A percentile compares a stretch with the other conserved stretches of the same genome.
Conservation (phyloP, 2,113 vertebrate genomes). For the Geococcyx californianus region DNA sequence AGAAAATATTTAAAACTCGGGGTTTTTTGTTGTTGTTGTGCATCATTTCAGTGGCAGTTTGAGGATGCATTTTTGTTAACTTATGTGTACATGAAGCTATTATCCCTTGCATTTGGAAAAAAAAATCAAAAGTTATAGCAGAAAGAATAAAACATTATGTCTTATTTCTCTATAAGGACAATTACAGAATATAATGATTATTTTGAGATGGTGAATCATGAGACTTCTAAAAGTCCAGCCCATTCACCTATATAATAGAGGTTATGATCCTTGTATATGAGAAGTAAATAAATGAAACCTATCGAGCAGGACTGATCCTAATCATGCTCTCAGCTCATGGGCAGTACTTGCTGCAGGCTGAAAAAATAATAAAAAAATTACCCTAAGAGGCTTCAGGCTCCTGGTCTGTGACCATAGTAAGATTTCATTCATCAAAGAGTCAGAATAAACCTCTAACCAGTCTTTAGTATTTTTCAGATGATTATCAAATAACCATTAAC, state of each 20-base stretch:
- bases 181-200: background rate
- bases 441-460: background rate
- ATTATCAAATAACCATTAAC: background rate
- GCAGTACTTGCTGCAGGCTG: background rate
- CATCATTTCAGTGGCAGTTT: slow-evolving; percentile 57
- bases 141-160: background rate
- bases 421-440: background rate
- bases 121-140: background rate
- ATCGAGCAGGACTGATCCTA: background rate
- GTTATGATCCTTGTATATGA: background rate
- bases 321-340: background rate
- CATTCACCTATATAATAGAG: background rate
- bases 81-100: background rate
- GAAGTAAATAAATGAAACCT: slow-evolving; percentile 19
- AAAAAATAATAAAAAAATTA: background rate
- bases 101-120: background rate
- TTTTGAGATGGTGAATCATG: slow-evolving; percentile 22
- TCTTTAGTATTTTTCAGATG: background rate
- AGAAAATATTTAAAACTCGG: background rate
- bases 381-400: background rate
- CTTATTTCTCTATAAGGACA: background rate
- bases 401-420: background rate
- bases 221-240: background rate
- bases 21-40: background rate
- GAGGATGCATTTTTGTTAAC: slow-evolving; percentile 12